These are phyloP conservation scores for Dasyprocta punctata DNA, from an alignment of 2,113 vertebrate genomes.

Conservation along the genomic window DNA sequence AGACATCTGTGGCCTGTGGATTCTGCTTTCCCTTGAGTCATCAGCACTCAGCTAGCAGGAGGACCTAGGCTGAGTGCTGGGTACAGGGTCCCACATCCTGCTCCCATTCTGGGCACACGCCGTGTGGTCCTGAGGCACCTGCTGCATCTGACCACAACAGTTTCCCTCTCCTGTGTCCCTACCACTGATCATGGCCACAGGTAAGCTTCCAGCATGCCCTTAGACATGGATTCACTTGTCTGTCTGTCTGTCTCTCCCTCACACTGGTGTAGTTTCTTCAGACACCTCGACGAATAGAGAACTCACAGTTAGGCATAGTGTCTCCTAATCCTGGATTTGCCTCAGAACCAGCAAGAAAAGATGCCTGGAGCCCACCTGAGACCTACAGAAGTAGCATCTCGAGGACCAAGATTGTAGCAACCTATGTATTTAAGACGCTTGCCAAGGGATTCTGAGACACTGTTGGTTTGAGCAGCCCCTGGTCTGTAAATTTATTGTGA, in stretches of 20 bases:
- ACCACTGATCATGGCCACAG: not conserved
- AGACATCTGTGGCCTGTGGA: constrained; percentile 5
- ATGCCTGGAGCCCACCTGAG: not conserved
- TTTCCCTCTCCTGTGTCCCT: not conserved
- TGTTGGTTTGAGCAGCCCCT: not conserved
- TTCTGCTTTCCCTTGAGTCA: constrained; percentile 5
- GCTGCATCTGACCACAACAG: not conserved
- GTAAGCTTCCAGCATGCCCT: not conserved
- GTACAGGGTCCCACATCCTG: not conserved
- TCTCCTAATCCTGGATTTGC: not conserved
- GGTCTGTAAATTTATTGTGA: not conserved
- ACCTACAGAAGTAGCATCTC: not conserved
- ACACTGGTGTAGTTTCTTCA: not conserved
- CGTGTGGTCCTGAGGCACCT: not conserved
- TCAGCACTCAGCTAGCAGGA: not conserved
- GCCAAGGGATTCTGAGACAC: not conserved
- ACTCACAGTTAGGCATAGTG: not conserved
- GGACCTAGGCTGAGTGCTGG: not conserved
- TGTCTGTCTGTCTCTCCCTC: not conserved
- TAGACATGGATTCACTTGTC: not conserved
- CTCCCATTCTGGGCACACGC: not conserved
- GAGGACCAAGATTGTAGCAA: not conserved
- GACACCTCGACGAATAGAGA: not conserved
- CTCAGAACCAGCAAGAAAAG: not conserved
- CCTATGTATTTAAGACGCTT: not conserved